Evolutionary conservation across 2,888 invertebrate genomes (phyloP).

Genomic region (Agrochola circellaris): DNA sequence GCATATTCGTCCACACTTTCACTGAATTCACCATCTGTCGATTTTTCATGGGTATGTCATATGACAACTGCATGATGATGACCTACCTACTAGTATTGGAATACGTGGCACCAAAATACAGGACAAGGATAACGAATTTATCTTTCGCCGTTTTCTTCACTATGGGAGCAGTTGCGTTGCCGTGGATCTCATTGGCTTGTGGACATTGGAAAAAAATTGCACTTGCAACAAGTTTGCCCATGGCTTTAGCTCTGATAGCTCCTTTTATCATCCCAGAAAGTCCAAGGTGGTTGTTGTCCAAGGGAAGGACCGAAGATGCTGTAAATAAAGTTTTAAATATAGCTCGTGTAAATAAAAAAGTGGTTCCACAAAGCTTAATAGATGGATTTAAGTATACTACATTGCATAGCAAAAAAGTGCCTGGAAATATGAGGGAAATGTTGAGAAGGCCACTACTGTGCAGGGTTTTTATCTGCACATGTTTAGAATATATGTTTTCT

Average conservation of each 20-base stretch:
- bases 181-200: conserved; percentile 82
- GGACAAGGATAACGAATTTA: conserved; percentile 80
- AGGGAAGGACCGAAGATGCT: conserved; percentile 79
- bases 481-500: conserved; percentile 76
- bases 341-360: conserved; percentile 77
- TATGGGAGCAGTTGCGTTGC: conserved; percentile 71
- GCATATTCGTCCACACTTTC: conserved; percentile 75
- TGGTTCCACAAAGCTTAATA: conserved; percentile 72
- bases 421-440: conserved; percentile 71
- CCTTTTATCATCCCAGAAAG: conserved; percentile 82
- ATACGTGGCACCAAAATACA: conserved; percentile 81
- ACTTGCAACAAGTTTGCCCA: conserved; percentile 79
- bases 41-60: conserved; percentile 82
- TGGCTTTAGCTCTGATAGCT: conserved; percentile 75
- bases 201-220: conserved; percentile 80
- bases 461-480: conserved; percentile 75
- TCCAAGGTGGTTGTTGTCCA: conserved; percentile 81
- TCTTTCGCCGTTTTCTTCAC: conserved; percentile 80
- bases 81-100: conserved; percentile 79
- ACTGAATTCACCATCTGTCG: conserved; percentile 76
- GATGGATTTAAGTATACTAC: conserved; percentile 74
- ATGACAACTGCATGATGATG: conserved; percentile 85
- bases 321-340: conserved; percentile 75
- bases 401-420: conserved; percentile 54
- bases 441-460: conserved; percentile 75